Base-by-base conservation (phyloP, 35 echinoderm and acorn worm species). In the Anneissia japonica region DNA sequence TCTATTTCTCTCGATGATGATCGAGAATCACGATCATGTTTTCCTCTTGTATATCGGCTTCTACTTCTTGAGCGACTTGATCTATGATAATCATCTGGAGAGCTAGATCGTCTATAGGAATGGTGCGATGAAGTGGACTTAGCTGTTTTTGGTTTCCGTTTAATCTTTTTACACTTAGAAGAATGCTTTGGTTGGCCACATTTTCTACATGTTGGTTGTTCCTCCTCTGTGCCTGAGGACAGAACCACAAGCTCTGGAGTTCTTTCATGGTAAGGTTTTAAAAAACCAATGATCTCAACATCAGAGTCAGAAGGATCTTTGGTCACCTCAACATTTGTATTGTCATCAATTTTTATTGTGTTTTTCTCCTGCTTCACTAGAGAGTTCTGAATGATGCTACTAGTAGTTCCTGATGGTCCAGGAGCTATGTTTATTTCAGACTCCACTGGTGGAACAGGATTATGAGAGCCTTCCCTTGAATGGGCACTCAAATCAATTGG, bases 281-380 rank as follows among this genome's bases (percentile, higher is more conserved):
- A 35, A 51, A 85, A 90, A 4, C 85, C 95, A 30, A 97, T 64
- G 43, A 93, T 91, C 82, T 90, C 88, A 21, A 97, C 86, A 30
- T 90, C 92, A 41, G 83, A 89, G 32, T 76, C 74, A 16, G 83
- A 89, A n/a, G 83, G 83, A 26, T 89, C 84, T 35, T 89, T 84
- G 31, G 82, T 88, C 32, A 87, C 37, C 9, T 83, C 64, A 14
- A 80, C 32, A 80, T 35, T 26, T 86, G 76, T 74, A 35, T 12
- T 39, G 39, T 77, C 32, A 30, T 36, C 82, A 35, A 28, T 34
- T 0, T 73, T 35, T 73, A 34, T 36, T 32, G 34, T 36, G 36
- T 82, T 41, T 83, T 46, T 46, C 81, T 41, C 36, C 7, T 37
- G n/a, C 31, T 36, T 35, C 31, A 38, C n/a, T 3, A 81, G 12